Conservation (phyloP, 2,797 vertebrate species). For the Hoplostethus atlanticus region DNA sequence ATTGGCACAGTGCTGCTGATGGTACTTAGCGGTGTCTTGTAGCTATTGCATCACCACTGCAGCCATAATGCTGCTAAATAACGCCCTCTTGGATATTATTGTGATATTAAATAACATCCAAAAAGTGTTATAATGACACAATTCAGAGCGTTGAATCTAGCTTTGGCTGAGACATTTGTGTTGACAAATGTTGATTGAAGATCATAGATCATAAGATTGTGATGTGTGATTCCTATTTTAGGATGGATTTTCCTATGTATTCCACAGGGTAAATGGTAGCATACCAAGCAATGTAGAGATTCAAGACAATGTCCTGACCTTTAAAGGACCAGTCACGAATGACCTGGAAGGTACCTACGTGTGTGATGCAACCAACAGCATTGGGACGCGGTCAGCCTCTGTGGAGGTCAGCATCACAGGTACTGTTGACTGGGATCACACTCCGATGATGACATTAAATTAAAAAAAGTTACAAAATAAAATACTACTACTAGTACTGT, state of each 20-base stretch:
- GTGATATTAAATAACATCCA: not conserved
- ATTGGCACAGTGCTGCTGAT: not conserved
- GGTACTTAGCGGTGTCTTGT: not conserved
- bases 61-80: not conserved
- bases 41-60: not conserved
- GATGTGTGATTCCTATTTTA: too few relatives aligned
- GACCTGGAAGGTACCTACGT: slow-evolving; percentile 92
- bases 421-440: slow-evolving; percentile 70
- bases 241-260: not conserved
- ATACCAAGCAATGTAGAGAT: slow-evolving; percentile 90
- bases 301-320: slow-evolving; percentile 91
- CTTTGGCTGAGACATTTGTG: not conserved
- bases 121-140: not conserved
- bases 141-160: not conserved
- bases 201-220: too few relatives aligned
- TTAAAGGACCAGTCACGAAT: slow-evolving; percentile 92
- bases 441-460: not conserved
- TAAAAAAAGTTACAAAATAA: not conserved
- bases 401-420: slow-evolving; percentile 96
- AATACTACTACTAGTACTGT: not conserved
- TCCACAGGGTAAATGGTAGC: slow-evolving; percentile 90
- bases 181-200: not conserved
- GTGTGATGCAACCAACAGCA: slow-evolving; percentile 95
- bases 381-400: slow-evolving; percentile 91
- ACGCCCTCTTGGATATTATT: not conserved